Base-by-base conservation (phyloP, 2,797 vertebrate genomes). In the Betta splendens region DNA sequence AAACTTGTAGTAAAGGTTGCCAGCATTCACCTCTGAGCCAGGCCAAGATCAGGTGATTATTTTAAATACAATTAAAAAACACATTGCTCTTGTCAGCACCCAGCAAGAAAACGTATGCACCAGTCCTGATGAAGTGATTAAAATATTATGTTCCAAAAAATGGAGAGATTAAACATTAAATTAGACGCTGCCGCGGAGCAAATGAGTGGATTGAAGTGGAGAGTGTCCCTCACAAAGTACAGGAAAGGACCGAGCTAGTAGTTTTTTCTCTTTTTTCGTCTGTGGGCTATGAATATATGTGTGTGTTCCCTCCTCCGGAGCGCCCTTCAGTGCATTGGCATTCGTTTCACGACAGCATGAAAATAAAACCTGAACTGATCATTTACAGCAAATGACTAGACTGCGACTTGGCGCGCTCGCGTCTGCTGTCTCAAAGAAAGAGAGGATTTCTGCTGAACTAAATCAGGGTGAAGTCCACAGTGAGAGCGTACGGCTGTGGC, bases 1-100 rank as follows among this genome's bases (percentile, higher is more conserved):
- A 40, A 65, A 67, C 37, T 49, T 54, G 4, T 20, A 56, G 38
- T 9, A 57, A 49, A 64, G 51, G 36, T 69, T 53, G 63, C 23
- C 29, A 9, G 26, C 28, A 38, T 29, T 72, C 48, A 42, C 16
- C 39, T 39, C 36, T 33, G 32, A 65, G 46, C 2, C 3, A 31
- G 8, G 20, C 32, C 17, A 51, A 12, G 13, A 31, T 20, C n/a
- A n/a, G n/a, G n/a, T n/a, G n/a, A n/a, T 20, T 29, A 0, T 70
- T 57, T 51, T 29, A 20, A 26, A 35, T 51, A 36, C n/a, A n/a
- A n/a, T 18, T 57, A 44, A 55, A 49, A 25, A 55, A n/a, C 15
- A 54, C 5, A 56, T 45, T 11, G 0, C 1, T 12, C 56, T 51
- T 51, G 22, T 29, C 9, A 2, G 5, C 9, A 35, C 16, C 9